Evolutionary conservation across 2,113 vertebrate species (phyloP), one percentile per base, ranked within the genome.

Genomic region (Coreoperca whiteheadi): DNA sequence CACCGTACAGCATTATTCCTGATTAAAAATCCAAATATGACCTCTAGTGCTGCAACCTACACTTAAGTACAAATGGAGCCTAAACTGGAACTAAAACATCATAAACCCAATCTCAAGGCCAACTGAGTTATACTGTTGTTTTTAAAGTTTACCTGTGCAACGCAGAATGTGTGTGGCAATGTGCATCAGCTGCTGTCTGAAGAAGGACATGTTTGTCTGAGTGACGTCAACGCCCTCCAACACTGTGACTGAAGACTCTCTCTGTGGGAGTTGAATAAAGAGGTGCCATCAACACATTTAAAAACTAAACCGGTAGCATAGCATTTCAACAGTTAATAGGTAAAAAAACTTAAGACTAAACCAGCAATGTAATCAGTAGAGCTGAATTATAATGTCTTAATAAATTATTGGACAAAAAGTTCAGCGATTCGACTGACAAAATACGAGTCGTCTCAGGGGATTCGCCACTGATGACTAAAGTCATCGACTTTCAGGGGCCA

Each of bases 161-260:
- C 95, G 96, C 20, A 98, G 95, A 5, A 98, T 96, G 12, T 98
- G 97, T 0, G 95, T 95, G 53, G 97, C 97, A 2, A 97, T 97
- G 73, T 91, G 94, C 20, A 92, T 96, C 84, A 98, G 96, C 78
- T 97, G 97, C 85, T 97, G 96, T 41, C 96, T 96, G 65, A 98
- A 95, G 92, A 98, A 98, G 5, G 96, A 95, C 79, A 97, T 90
- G 87, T 98, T 98, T 77, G 97, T 97, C 72, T 96, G 95, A 39
- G 97, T 97, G 79, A 96, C 94, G 65, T 98, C 96, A 1, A 98
- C 96, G 0, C 96, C 97, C 1, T 97, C 97, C 76, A 97, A 88
- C 53, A 97, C 96, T 0, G 91, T 91, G 74, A 98, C 97, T 6
- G 96, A 91, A n/a, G 97, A 97, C 96, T 98, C 92, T 70, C 88